These are phyloP conservation scores for Marronus borbonicus DNA, from an alignment of 2,888 invertebrate genomes.

Conservation along the genomic window DNA sequence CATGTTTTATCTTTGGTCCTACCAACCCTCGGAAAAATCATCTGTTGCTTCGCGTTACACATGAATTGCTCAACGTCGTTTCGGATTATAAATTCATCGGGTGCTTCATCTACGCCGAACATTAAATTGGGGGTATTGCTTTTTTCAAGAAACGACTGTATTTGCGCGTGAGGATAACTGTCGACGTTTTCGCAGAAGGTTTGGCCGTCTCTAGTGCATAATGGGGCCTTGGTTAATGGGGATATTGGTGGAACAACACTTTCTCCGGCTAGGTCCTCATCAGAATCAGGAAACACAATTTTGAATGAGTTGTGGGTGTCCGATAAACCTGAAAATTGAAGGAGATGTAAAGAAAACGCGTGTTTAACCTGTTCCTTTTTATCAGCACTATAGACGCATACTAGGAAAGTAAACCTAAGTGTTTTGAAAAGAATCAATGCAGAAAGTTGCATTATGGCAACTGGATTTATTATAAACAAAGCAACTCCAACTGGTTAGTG, in stretches of 20 bases:
- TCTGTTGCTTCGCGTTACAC: slow-evolving; percentile 67
- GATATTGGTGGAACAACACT: slow-evolving; percentile 44
- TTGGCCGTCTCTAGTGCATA: slow-evolving; percentile 61
- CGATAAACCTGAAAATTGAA: neutral
- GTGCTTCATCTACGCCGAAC: slow-evolving; percentile 61
- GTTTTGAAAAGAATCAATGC: too few species aligned
- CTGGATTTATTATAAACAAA: too few species aligned
- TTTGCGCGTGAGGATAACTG: slow-evolving; percentile 68
- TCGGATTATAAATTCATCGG: slow-evolving; percentile 59
- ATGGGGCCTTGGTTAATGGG: slow-evolving; percentile 57
- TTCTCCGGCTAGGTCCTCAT: slow-evolving; percentile 55
- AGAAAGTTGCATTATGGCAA: too few species aligned
- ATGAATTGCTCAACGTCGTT: slow-evolving; percentile 62
- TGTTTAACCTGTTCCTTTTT: too few species aligned
- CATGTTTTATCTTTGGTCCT: slow-evolving; percentile 77
- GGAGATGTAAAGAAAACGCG: too few species aligned
- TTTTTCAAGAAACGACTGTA: slow-evolving; percentile 64
- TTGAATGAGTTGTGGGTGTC: slow-evolving; percentile 45
- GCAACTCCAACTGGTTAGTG: too few species aligned
- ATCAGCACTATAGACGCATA: too few species aligned
- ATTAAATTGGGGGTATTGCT: slow-evolving; percentile 55
- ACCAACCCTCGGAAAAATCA: slow-evolving; percentile 77
- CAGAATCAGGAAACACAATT: slow-evolving; percentile 62
- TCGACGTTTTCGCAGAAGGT: slow-evolving; percentile 70
- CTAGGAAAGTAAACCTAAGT: too few species aligned